These are phyloP conservation scores for Peromyscus nudipes DNA, from an alignment of 2,797 vertebrate species.

Conservation along the genomic window DNA sequence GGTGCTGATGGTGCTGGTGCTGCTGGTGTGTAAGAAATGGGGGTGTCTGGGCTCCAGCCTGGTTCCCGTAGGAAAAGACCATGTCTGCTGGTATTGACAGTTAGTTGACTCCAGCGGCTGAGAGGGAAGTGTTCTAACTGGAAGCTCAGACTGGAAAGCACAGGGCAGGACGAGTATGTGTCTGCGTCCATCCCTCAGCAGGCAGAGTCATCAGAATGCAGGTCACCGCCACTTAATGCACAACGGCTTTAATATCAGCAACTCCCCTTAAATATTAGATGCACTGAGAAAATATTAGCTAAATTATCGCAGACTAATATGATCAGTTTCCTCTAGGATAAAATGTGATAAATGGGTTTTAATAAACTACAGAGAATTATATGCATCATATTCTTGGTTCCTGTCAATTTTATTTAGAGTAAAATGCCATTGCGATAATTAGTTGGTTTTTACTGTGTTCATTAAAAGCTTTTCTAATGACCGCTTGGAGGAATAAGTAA, in stretches of 20 bases:
- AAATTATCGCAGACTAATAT: slow-evolving; percentile 91
- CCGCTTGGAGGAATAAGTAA: slow-evolving; percentile 86
- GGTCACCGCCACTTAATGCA: slow-evolving; percentile 88
- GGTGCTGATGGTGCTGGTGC: no score
- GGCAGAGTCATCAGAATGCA: slow-evolving; percentile 86
- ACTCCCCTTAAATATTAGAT: slow-evolving; percentile 90
- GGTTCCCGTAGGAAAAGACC: not conserved
- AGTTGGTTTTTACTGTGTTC: slow-evolving; percentile 90
- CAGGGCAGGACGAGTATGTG: slow-evolving; percentile 42
- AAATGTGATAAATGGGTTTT: slow-evolving; percentile 91
- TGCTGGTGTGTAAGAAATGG: not conserved
- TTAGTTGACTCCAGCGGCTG: accelerated
- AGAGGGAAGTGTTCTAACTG: not conserved
- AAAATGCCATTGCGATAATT: slow-evolving; percentile 91
- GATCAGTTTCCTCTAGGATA: slow-evolving; percentile 88
- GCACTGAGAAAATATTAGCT: slow-evolving; percentile 90
- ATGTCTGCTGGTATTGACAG: accelerated
- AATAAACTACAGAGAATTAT: slow-evolving; percentile 93
- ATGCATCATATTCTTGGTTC: slow-evolving; percentile 90
- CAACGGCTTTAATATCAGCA: slow-evolving; percentile 91
- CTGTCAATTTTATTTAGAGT: slow-evolving; percentile 97
- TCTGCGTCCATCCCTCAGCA: slow-evolving; percentile 74
- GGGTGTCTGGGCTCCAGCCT: accelerated
- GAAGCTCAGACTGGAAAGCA: slow-evolving; percentile 69
- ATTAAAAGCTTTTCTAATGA: slow-evolving; percentile 91